Conservation (phyloP, 2,888 invertebrate genomes). For the Ecliptopera silaceata region DNA sequence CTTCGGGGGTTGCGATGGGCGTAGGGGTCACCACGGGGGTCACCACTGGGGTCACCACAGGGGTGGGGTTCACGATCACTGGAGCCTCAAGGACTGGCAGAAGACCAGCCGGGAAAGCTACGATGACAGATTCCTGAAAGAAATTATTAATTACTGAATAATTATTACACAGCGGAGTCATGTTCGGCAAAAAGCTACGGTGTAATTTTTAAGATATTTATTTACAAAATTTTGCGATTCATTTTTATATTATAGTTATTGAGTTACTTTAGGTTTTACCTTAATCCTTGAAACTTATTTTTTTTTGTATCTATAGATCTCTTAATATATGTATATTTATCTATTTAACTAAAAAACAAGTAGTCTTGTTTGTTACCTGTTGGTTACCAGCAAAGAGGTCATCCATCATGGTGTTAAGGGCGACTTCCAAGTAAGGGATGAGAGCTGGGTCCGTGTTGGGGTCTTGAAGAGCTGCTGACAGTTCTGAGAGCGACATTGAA, state of each 20-base stretch:
- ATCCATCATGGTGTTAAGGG: constrained; percentile 57
- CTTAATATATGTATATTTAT: no score
- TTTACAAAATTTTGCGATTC: no score
- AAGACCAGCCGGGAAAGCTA: constrained; percentile 35
- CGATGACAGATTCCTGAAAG: constrained; percentile 36
- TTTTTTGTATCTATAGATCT: no score
- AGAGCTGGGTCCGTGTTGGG: constrained; percentile 52
- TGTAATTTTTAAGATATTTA: no score
- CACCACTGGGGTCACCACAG: not conserved
- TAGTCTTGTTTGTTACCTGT: constrained; percentile 44
- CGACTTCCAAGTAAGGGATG: constrained; percentile 54
- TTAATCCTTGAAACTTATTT: no score
- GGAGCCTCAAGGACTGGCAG: no score
- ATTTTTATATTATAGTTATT: no score
- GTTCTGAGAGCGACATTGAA: constrained; percentile 43
- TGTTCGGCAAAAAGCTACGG: no score
- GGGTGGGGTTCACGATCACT: not conserved
- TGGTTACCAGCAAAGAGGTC: constrained; percentile 47
- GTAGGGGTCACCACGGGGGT: constrained; percentile 38
- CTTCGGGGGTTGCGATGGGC: constrained; percentile 37
- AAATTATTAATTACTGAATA: not conserved
- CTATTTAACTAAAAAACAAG: no score
- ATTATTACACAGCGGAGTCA: no score
- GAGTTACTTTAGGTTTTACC: no score
- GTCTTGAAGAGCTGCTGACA: constrained; percentile 53